Evolutionary conservation across 2,888 invertebrate genomes (phyloP).

Genomic region (Homarus gammarus): DNA sequence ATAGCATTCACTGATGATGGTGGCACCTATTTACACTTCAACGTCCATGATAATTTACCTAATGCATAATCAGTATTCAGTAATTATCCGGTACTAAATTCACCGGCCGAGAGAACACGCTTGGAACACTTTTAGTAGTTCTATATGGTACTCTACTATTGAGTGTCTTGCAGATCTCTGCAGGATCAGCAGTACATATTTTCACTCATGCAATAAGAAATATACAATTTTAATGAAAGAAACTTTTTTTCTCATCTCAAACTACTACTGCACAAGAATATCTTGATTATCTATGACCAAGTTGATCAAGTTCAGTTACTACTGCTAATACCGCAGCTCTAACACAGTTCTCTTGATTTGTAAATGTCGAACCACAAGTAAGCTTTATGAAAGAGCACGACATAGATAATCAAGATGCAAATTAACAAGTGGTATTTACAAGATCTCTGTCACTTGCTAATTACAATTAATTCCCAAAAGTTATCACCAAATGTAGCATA

Average conservation of each 20-base stretch:
- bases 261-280: background rate
- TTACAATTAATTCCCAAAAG: background rate
- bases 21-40: background rate
- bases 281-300: background rate
- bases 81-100: background rate
- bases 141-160: background rate
- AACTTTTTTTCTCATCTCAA: background rate
- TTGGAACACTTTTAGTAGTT: background rate
- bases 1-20: background rate
- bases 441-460: background rate
- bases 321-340: no score
- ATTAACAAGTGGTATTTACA: constrained; percentile 12
- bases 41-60: background rate
- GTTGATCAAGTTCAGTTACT: background rate
- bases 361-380: background rate
- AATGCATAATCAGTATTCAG: background rate
- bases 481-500: no score
- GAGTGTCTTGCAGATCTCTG: background rate
- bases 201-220: constrained; percentile 24
- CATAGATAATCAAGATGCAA: background rate
- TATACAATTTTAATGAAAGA: background rate
- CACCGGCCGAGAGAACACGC: background rate
- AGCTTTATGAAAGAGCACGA: background rate
- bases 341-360: no score
- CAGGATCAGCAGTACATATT: background rate